phyloP scores from a whole-genome alignment of 2,888 invertebrate species.

The Cheiracanthium punctorium region DNA sequence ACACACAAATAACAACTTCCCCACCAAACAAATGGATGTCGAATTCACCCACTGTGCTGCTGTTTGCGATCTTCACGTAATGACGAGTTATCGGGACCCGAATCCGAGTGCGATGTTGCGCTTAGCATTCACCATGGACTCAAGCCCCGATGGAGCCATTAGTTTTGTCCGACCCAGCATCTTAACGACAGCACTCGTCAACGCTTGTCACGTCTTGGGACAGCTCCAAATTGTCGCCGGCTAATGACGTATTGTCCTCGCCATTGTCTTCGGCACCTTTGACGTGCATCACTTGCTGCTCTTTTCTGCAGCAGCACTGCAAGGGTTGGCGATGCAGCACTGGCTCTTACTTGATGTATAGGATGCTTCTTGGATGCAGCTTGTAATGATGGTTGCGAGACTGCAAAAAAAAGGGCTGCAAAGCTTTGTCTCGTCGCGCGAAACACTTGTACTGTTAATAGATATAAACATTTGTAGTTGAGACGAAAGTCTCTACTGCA shows the following conservation, averaged over 20 bases:
- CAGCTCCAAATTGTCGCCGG: slow-evolving; percentile 47
- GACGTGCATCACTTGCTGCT: slow-evolving; percentile 51
- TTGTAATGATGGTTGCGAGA: too few species aligned
- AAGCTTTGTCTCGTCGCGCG: too few species aligned
- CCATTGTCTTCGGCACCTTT: slow-evolving; percentile 64
- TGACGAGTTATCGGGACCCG: neutral
- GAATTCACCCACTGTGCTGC: neutral
- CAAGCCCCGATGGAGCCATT: slow-evolving; percentile 17
- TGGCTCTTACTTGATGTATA: neutral
- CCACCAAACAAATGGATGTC: slow-evolving; percentile 3
- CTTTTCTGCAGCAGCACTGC: slow-evolving; percentile 13
- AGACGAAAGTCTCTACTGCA: too few species aligned
- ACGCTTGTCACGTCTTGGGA: slow-evolving; percentile 59
- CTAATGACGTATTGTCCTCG: slow-evolving; percentile 63
- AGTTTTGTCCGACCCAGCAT: slow-evolving; percentile 33
- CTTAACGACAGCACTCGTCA: slow-evolving; percentile 67
- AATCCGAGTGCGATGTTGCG: neutral
- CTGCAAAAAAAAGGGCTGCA: too few species aligned
- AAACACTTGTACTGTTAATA: too few species aligned
- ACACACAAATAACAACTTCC: neutral
- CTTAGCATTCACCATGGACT: slow-evolving; percentile 42
- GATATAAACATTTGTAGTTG: too few species aligned
- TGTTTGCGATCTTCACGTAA: neutral
- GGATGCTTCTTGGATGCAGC: too few species aligned
- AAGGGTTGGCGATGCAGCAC: slow-evolving; percentile 37